These are phyloP conservation scores for Drosophila sucinea DNA, from an alignment of 1,140 invertebrate genomes.

Conservation along the genomic window DNA sequence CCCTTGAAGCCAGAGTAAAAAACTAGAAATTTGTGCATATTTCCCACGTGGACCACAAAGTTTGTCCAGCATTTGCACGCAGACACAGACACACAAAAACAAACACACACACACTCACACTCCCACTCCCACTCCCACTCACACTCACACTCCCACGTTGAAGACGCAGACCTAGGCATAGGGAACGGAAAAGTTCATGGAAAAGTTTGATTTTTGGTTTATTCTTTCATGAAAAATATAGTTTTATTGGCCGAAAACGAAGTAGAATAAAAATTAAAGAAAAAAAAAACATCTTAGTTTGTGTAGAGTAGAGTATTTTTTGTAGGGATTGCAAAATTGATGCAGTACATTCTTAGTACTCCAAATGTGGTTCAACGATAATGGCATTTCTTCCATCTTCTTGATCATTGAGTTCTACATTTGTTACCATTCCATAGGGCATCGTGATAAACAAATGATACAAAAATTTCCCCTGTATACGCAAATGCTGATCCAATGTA, in stretches of 20 bases:
- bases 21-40: slow-evolving; percentile 29
- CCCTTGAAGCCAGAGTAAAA: neutral
- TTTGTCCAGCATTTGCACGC: slow-evolving; percentile 32
- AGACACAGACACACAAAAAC: neutral
- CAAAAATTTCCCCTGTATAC: neutral
- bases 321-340: neutral
- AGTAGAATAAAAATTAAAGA: neutral
- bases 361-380: neutral
- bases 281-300: neutral
- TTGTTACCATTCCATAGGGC: neutral
- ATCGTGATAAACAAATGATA: neutral
- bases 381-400: neutral
- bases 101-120: no score
- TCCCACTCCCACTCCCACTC: no score
- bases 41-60: slow-evolving; percentile 53
- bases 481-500: neutral
- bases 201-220: slow-evolving; percentile 13
- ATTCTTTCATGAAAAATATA: neutral
- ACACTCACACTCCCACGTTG: neutral
- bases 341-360: slow-evolving; percentile 12
- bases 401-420: no score
- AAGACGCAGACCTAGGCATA: neutral
- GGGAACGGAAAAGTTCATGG: neutral
- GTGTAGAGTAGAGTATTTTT: neutral
- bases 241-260: slow-evolving; percentile 16